A percentile compares a stretch with the other conserved stretches of the same genome.
Conservation (phyloP, 2,797 vertebrate genomes). For the Graptemys geographica region DNA sequence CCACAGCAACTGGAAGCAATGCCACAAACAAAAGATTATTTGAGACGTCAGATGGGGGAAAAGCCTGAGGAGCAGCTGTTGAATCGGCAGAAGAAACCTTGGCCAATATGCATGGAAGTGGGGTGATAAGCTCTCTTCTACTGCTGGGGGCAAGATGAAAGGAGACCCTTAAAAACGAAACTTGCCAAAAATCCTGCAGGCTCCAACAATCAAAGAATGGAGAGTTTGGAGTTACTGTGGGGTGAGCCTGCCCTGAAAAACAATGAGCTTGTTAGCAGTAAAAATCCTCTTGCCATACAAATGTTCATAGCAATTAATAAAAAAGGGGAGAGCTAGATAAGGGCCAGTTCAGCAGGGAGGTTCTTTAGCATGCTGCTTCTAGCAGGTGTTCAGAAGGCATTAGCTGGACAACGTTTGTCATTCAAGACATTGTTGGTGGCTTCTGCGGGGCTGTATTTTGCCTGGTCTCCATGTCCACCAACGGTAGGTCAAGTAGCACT, state of each 20-base stretch:
- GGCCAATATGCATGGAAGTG: background rate
- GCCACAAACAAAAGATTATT: background rate
- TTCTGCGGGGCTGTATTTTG: background rate
- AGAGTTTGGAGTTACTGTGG: background rate
- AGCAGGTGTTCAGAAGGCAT: background rate
- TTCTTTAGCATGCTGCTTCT: background rate
- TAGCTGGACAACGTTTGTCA: background rate
- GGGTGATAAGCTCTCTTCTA: background rate
- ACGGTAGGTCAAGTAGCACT: background rate
- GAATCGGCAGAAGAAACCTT: background rate
- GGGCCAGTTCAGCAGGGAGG: background rate
- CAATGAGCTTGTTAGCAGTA: background rate
- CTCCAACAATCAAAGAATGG: background rate
- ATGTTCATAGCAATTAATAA: background rate
- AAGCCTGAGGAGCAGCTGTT: background rate
- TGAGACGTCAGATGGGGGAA: background rate
- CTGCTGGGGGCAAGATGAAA: background rate
- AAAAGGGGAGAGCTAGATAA: background rate
- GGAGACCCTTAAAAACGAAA: background rate
- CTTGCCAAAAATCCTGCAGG: background rate
- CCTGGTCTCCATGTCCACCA: background rate
- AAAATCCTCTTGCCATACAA: background rate
- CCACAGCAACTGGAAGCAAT: background rate
- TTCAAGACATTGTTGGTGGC: background rate
- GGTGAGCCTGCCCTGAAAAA: background rate